Evolutionary conservation across 2,113 vertebrate genomes (phyloP), one percentile per base, ranked within the genome.

Genomic region (Erythrocercus mccallii): DNA sequence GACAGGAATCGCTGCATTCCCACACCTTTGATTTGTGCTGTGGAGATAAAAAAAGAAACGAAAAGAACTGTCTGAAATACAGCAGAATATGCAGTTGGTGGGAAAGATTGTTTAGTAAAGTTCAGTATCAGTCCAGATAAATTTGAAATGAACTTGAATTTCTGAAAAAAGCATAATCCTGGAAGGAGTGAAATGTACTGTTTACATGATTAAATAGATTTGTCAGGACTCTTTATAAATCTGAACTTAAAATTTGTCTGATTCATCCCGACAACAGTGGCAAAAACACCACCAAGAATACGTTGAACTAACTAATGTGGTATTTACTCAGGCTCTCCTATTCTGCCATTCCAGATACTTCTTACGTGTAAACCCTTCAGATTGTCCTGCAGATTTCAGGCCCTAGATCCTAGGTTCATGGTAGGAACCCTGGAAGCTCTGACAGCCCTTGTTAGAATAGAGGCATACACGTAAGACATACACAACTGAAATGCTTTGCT

Each of bases 401-500:
- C 14, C 53, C n/a, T 5, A 13, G 5, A 6, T 79, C 44, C 56
- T 9, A 24, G 13, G 16, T n/a, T 58, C 48, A 15, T 4, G 17
- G 30, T 0, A 66, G 38, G 10, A 11, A 38, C 12, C 28, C 18
- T 33, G 61, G 56, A 76, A 87, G 47, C 27, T 64, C 56, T 62
- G 57, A 18, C 17, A 81, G 10, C 23, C 30, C 23, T 66, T 1
- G 1, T 31, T 42, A 40, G 38, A 74, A 57, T 2, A 71, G 14
- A 58, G 51, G 28, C n/a, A n/a, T n/a, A n/a, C n/a, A n/a, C 2
- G 0, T 12, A 28, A 40, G 37, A 16, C 12, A 27, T 0, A 15
- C 10, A 28, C 11, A 64, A n/a, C 20, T 5, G 5, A 86, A 83
- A 62, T 15, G 28, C 60, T 64, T 37, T 54, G 57, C 62, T 92